Conservation (phyloP, 2,888 invertebrate genomes). For the Drosophila putrida region DNA sequence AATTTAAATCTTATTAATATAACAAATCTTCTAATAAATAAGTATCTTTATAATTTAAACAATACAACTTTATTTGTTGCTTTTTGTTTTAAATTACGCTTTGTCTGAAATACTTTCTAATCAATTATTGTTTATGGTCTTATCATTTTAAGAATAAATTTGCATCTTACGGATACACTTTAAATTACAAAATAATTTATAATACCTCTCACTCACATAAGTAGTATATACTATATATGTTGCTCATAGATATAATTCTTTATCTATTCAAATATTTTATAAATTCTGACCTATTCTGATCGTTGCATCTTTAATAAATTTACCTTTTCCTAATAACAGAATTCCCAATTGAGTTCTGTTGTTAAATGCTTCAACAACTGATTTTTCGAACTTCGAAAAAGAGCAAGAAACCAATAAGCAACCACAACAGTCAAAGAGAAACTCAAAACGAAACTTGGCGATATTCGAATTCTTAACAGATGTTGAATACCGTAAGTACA, state of each 20-base stretch:
- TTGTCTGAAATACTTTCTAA: too few species aligned
- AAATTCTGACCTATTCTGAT: constrained; percentile 6
- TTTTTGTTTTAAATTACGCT: too few species aligned
- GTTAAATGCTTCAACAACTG: constrained; percentile 24
- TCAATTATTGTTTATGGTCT: too few species aligned
- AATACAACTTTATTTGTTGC: too few species aligned
- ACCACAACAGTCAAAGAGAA: constrained; percentile 27
- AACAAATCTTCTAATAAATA: too few species aligned
- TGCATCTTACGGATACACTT: not conserved
- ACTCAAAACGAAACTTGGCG: constrained; percentile 57
- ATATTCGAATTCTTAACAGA: constrained; percentile 44
- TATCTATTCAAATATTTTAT: too few species aligned
- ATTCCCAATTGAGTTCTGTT: constrained; percentile 5
- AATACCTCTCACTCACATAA: too few species aligned
- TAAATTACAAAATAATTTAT: not conserved
- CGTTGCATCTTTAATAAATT: not conserved
- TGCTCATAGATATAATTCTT: not conserved
- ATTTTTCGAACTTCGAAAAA: constrained; percentile 45
- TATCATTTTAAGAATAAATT: not conserved
- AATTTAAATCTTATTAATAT: too few species aligned
- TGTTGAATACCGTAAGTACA: constrained; percentile 40
- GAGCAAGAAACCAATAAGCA: constrained; percentile 1
- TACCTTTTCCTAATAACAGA: not conserved
- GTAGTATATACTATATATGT: too few species aligned
- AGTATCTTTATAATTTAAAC: too few species aligned